Conservation (phyloP, 2,113 vertebrate species). For the Diphyllodes magnificus region DNA sequence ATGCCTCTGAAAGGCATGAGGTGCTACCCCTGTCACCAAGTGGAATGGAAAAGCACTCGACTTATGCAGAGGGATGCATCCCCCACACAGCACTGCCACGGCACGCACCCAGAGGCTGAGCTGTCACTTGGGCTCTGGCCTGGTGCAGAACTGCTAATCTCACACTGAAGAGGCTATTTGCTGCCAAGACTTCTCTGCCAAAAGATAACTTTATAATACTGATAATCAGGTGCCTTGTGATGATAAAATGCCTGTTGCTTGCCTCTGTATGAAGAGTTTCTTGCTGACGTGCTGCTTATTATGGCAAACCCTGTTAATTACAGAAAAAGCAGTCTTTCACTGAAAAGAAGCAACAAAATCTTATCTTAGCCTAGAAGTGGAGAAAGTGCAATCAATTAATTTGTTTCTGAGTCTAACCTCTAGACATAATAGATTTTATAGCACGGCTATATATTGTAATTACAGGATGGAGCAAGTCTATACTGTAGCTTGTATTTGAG, state of each 20-base stretch:
- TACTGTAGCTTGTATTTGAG: neutral
- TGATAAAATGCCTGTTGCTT: constrained; percentile 37
- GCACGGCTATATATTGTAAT: neutral
- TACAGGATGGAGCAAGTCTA: constrained; percentile 5
- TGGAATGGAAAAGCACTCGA: neutral
- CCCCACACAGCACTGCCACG: accelerated
- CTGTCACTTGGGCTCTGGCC: neutral
- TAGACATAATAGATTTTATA: constrained; percentile 2
- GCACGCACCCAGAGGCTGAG: neutral
- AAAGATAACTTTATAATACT: constrained; percentile 50
- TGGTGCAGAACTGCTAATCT: constrained; percentile 33
- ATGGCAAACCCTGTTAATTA: neutral
- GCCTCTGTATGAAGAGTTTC: neutral
- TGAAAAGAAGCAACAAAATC: neutral
- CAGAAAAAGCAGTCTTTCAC: neutral
- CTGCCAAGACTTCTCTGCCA: constrained; percentile 53
- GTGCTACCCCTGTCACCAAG: neutral
- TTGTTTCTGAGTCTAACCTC: constrained; percentile 32
- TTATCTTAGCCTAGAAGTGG: neutral
- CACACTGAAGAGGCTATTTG: neutral
- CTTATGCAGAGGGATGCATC: neutral
- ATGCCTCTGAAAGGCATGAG: neutral
- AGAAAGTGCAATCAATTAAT: constrained; percentile 54
- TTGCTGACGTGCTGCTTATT: constrained; percentile 33
- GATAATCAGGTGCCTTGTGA: constrained; percentile 48